These are phyloP conservation scores for Sardina pilchardus DNA, from an alignment of 2,113 vertebrate genomes.

Conservation along the genomic window DNA sequence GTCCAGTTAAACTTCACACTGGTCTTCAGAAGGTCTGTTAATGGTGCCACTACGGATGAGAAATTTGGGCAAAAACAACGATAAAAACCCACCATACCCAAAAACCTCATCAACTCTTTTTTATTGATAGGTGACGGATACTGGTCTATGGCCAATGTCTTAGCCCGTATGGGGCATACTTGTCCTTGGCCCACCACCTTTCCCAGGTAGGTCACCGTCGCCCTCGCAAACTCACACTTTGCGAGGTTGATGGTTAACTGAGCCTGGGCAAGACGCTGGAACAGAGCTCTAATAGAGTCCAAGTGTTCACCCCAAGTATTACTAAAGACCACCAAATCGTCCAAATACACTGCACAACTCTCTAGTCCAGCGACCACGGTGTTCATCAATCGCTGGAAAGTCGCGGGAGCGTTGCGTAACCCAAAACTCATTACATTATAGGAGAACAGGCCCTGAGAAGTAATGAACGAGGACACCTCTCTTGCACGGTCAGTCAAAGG, in stretches of 20 bases:
- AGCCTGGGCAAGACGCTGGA: neutral
- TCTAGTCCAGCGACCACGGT: neutral
- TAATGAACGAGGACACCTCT: neutral
- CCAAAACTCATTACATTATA: neutral
- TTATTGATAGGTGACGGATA: too few relatives aligned
- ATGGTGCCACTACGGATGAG: neutral
- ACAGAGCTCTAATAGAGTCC: neutral
- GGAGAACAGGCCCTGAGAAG: neutral
- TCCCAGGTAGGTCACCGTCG: too few relatives aligned
- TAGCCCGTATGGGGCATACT: too few relatives aligned
- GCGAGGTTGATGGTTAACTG: too few relatives aligned
- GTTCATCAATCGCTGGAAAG: neutral
- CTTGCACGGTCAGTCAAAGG: too few relatives aligned
- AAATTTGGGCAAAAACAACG: conserved; percentile 18
- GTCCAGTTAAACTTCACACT: neutral
- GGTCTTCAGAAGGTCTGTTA: too few relatives aligned
- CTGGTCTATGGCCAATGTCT: too few relatives aligned
- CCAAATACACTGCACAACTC: neutral
- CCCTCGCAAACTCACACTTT: too few relatives aligned
- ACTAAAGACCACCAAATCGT: neutral
- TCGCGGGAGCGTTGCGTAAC: neutral
- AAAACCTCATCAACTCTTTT: neutral
- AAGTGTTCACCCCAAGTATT: too few relatives aligned
- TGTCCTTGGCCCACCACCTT: too few relatives aligned
- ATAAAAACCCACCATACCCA: conserved; percentile 20